phyloP scores from a whole-genome alignment of 2,113 vertebrate genomes.

The Hydropotes inermis region DNA sequence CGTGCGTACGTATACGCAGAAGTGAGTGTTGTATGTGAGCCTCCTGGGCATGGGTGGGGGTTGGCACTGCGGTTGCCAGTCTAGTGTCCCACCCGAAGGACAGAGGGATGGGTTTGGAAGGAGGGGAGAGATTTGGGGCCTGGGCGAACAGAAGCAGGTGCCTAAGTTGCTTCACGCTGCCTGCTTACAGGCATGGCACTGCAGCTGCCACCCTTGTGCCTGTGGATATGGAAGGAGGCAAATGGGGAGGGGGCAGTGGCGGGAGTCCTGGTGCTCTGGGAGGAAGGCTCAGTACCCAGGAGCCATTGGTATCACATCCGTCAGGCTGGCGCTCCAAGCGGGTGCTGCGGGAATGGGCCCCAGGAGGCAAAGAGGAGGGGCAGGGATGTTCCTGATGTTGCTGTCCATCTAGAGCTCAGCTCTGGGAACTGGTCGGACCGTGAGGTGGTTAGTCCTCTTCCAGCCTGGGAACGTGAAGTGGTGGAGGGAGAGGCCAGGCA shows the following conservation, averaged over 20 bases:
- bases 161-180: slow-evolving; percentile 47
- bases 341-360: background rate
- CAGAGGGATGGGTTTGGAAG: slow-evolving; percentile 37
- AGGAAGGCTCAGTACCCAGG: slow-evolving; percentile 13
- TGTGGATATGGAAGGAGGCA: slow-evolving; percentile 50
- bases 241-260: background rate
- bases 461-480: background rate
- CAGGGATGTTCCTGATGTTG: background rate
- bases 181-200: slow-evolving; percentile 56
- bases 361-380: slow-evolving; percentile 36
- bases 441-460: slow-evolving; percentile 2
- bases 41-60: slow-evolving; percentile 72
- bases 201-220: slow-evolving; percentile 69
- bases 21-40: slow-evolving; percentile 57
- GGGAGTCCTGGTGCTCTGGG: slow-evolving; percentile 38
- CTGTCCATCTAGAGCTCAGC: slow-evolving; percentile 27
- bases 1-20: slow-evolving; percentile 51
- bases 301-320: slow-evolving; percentile 56
- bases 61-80: slow-evolving; percentile 61
- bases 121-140: slow-evolving; percentile 44
- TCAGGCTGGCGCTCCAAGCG: slow-evolving; percentile 23
- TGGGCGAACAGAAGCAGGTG: slow-evolving; percentile 37
- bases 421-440: background rate
- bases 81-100: slow-evolving; percentile 61
- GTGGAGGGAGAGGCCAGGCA: background rate